Base-by-base conservation (phyloP, 2,888 invertebrate species). In the Cephus nigrinus region DNA sequence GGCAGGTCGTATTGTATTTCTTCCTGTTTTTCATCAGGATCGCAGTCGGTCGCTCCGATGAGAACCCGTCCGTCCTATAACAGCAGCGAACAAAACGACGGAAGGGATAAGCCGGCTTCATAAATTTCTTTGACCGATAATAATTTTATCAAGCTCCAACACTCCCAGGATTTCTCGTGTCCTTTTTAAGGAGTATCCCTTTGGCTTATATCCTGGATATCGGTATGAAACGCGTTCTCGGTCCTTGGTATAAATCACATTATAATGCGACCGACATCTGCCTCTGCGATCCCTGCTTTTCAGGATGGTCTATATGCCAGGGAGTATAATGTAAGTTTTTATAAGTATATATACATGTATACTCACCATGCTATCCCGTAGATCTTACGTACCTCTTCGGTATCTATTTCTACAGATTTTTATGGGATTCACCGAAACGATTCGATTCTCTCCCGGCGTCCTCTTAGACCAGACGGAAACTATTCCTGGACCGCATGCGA, bases 111-210 rank as follows among this genome's bases (percentile, higher is more conserved):
- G 83, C 79, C 80, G 75, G 80, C 77, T 80, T 81, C 81, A 84
- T 84, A 84, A 81, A 84, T 82, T 82, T 76, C 74, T 78, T 68
- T 40, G 78, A 76, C 76, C 75, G 83, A 82, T 82, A 83, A 83
- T 82, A 82, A 84, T 82, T 84, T 82, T 82, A 81, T 80, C 80
- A 76, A 78, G 75, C 76, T 55, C 55, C 55, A 55, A 55, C 55
- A 55, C 55, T 55, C 55, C 9, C 55, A 55, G 55, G 55, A 55
- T 55, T 55, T 23, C 55, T 55, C 55, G 23, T 55, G 55, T 55
- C 55, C 55, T 23, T 55, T 55, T 55, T 23, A 55, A 55, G 55
- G 55, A 55, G 55, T 55, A 55, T 55, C 55, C 55, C 55, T 55
- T 55, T 55, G 23, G 55, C 23, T 55, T 55, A 55, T 55, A 55